A percentile compares a stretch with the other conserved stretches of the same genome.
Evolutionary conservation across 2,113 vertebrate genomes (phyloP).

Genomic region (Chinchilla lanigera): DNA sequence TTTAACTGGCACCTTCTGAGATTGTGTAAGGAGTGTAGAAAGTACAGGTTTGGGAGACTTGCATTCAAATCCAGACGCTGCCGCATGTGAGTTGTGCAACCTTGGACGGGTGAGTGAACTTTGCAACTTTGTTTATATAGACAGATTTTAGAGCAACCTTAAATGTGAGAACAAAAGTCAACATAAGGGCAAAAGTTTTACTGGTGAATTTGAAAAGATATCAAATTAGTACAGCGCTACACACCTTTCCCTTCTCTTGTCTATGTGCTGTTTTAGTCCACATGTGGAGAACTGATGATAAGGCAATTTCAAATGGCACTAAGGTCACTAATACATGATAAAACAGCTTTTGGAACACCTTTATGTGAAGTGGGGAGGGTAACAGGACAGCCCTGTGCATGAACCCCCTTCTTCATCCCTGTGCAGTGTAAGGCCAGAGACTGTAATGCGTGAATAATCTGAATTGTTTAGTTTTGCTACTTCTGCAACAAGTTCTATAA

Average conservation of each 20-base stretch:
- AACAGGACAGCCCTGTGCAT: neutral
- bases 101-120: neutral
- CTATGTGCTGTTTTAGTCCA: neutral
- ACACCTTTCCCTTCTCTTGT: neutral
- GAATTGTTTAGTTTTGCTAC: neutral
- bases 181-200: neutral
- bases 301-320: neutral
- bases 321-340: neutral
- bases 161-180: slow-evolving; percentile 25
- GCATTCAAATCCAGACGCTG: neutral
- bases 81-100: neutral
- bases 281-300: neutral
- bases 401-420: neutral
- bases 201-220: neutral
- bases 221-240: neutral
- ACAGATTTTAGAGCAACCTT: neutral
- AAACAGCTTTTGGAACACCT: neutral
- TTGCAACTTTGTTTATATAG: neutral
- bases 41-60: neutral
- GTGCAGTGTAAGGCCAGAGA: neutral
- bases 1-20: neutral
- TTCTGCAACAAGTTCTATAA: neutral
- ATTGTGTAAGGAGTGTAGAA: neutral
- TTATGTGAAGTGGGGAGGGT: neutral
- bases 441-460: neutral